Conservation (phyloP, 2,888 invertebrate species). For the Belgica antarctica region DNA sequence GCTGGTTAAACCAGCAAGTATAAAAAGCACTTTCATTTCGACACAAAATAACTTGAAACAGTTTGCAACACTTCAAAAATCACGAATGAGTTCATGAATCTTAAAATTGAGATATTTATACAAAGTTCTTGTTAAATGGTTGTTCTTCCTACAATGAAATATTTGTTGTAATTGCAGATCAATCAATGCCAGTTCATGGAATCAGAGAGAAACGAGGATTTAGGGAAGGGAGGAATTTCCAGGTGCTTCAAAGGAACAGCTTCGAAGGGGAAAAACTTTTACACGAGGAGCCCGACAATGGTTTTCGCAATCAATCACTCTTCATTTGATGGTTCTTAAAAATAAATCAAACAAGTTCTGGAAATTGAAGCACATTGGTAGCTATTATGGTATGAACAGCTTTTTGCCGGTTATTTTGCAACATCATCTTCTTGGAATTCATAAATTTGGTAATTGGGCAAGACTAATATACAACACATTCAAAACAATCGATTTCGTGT, state of each 20-base stretch:
- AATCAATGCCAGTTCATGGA: not conserved
- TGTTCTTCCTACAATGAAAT: not conserved
- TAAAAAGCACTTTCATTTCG: slow-evolving; percentile 24
- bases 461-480: too few relatives aligned
- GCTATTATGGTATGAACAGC: too few relatives aligned
- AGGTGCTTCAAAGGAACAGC: too few relatives aligned
- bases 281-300: too few relatives aligned
- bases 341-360: not conserved
- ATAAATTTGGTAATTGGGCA: too few relatives aligned
- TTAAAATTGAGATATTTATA: slow-evolving; percentile 3
- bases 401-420: too few relatives aligned
- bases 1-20: not conserved
- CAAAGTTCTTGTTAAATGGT: not conserved
- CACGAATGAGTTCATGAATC: not conserved
- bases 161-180: not conserved
- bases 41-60: not conserved
- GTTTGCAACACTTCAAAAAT: not conserved
- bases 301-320: too few relatives aligned
- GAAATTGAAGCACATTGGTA: too few relatives aligned
- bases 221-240: too few relatives aligned
- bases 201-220: not conserved
- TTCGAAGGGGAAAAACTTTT: too few relatives aligned
- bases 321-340: not conserved
- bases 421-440: too few relatives aligned
- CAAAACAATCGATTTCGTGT: too few relatives aligned